phyloP scores from a whole-genome alignment of 2,888 invertebrate species.

The Phaedon cochleariae region DNA sequence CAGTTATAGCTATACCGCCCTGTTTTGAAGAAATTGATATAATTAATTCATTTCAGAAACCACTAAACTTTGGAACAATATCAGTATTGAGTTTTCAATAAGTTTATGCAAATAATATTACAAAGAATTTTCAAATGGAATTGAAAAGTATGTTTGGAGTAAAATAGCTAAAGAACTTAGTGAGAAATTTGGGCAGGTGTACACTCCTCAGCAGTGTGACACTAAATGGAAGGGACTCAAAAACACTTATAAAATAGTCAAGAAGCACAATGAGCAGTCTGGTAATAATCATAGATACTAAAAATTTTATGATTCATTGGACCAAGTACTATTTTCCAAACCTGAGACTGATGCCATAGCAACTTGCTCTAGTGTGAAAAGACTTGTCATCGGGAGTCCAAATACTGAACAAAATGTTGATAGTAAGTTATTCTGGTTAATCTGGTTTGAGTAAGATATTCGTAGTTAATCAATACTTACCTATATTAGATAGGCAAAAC shows the following conservation, averaged over 20 bases:
- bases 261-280: constrained; percentile 7
- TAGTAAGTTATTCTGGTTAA: background rate
- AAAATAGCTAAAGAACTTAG: constrained; percentile 13
- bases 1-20: too few relatives aligned
- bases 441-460: background rate
- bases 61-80: constrained; percentile 6
- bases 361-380: background rate
- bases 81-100: background rate
- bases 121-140: constrained; percentile 2
- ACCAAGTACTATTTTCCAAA: background rate
- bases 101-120: constrained; percentile 13
- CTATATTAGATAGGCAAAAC: too few relatives aligned
- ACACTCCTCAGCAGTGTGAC: constrained; percentile 15
- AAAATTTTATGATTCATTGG: background rate
- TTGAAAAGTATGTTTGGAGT: constrained; percentile 19
- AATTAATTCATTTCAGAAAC: constrained; percentile 2
- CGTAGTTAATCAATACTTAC: too few relatives aligned
- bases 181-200: background rate
- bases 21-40: too few relatives aligned
- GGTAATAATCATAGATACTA: background rate
- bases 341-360: background rate
- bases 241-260: constrained; percentile 7
- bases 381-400: constrained; percentile 1
- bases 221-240: constrained; percentile 16
- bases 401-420: background rate